Evolutionary conservation across 2,113 vertebrate species (phyloP), one percentile per base, ranked within the genome.

Genomic region (Lepisosteus oculatus): DNA sequence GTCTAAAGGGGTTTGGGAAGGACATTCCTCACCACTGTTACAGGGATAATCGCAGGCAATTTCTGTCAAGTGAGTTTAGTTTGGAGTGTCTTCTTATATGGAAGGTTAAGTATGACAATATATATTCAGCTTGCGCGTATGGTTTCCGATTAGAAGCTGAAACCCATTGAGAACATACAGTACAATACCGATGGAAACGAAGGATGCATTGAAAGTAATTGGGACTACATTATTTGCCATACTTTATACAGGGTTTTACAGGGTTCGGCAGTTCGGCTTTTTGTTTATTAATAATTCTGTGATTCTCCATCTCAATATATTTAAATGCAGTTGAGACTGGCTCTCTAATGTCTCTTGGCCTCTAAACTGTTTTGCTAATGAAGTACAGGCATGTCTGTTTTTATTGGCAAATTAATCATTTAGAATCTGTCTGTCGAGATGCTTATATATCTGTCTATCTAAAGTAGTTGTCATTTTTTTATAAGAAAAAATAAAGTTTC

Each of bases 41-140:
- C 76, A 81, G 71, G 79, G 71, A 85, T 81, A 73, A 81, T 63
- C 77, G 75, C 73, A 82, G 79, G 83, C 86, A 81, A 88, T 89
- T 87, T 86, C 83, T 88, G 87, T 85, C 82, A 72, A 78, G 86
- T 88, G 75, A 84, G 83, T 85, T 90, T 90, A 88, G 80, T 85
- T 89, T 84, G 81, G 86, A 81, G 83, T 89, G 79, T 66, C 85
- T 86, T 76, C 85, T 82, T 78, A 76, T 85, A 86, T 85, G 80
- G 86, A 76, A 77, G 69, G 72, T 67, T 83, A 75, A 77, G 76
- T 65, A 41, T 2, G 44, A 42, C 64, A 66, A 12, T 9, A 43
- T 29, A 6, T 65, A 65, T 43, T 43, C 29, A 65, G 29, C 42
- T 41, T 63, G 61, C 12, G 29, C 13, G 44, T 65, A 44, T 66